These are phyloP conservation scores for Odontophorus gujanensis DNA, from an alignment of 2,113 vertebrate species.

Conservation along the genomic window DNA sequence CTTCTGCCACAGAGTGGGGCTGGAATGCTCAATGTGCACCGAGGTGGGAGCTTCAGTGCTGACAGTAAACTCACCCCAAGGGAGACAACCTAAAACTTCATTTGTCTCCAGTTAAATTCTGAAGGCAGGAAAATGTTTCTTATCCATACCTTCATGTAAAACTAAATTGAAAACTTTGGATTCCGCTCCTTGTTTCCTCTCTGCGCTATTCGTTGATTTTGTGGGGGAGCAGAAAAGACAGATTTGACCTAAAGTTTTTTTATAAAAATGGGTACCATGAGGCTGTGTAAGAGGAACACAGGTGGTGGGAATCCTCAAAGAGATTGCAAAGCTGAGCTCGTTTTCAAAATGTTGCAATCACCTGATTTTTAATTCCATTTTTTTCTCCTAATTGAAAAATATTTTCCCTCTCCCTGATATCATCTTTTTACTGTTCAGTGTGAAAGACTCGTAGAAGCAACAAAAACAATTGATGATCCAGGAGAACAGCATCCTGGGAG, in stretches of 20 bases:
- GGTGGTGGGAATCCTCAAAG: background rate
- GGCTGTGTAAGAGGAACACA: background rate
- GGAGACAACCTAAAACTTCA: background rate
- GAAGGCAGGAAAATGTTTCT: background rate
- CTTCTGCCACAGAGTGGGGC: background rate
- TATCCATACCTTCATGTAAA: background rate
- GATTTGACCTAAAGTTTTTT: background rate
- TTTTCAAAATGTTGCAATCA: background rate
- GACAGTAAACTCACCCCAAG: background rate
- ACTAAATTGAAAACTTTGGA: background rate
- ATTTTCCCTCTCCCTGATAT: background rate
- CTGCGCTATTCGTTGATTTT: constrained; percentile 26
- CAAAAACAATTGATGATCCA: background rate
- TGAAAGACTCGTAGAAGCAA: background rate
- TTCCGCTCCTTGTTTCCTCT: background rate
- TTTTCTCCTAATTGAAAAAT: background rate
- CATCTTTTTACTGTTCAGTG: background rate
- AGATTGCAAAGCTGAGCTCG: background rate
- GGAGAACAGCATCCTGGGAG: background rate
- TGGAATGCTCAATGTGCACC: background rate
- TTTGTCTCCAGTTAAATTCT: background rate
- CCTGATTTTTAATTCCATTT: background rate
- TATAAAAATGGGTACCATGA: background rate
- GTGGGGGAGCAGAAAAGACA: background rate
- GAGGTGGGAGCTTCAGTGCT: background rate